Conservation (phyloP, 2,888 invertebrate species). For the Coecobrya sp. region DNA sequence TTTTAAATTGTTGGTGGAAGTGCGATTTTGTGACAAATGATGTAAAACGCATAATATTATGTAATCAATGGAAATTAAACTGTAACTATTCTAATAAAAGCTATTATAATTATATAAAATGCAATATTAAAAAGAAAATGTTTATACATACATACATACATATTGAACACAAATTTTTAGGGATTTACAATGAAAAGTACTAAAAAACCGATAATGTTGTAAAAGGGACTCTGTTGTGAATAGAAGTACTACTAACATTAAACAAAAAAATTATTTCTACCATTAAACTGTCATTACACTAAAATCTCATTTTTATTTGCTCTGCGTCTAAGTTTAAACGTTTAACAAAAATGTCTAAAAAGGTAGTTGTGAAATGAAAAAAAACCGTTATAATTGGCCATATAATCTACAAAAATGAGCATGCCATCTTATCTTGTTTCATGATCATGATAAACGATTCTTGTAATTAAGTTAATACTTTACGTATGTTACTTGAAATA, state of each 20-base stretch:
- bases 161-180: not conserved
- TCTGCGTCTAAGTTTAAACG: too few relatives aligned
- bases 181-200: not conserved
- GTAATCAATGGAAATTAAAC: conserved; percentile 55
- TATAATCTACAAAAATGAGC: too few relatives aligned
- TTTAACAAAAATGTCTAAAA: too few relatives aligned
- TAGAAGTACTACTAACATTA: too few relatives aligned
- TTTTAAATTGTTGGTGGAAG: conserved; percentile 14
- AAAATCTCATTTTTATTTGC: too few relatives aligned
- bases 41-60: conserved; percentile 54
- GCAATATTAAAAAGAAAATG: not conserved
- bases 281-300: not conserved
- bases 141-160: not conserved
- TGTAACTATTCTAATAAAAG: not conserved
- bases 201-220: not conserved
- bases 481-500: too few relatives aligned
- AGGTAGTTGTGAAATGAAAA: too few relatives aligned
- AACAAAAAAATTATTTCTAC: not conserved
- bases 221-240: conserved; percentile 36
- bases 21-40: conserved; percentile 42
- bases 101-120: conserved; percentile 4
- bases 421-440: too few relatives aligned
- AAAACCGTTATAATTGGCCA: too few relatives aligned
- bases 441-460: too few relatives aligned
- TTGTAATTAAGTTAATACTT: too few relatives aligned